Evolutionary conservation across 2,888 invertebrate species (phyloP), one percentile per base, ranked within the genome.

Genomic region (Falcaria lacertinaria): DNA sequence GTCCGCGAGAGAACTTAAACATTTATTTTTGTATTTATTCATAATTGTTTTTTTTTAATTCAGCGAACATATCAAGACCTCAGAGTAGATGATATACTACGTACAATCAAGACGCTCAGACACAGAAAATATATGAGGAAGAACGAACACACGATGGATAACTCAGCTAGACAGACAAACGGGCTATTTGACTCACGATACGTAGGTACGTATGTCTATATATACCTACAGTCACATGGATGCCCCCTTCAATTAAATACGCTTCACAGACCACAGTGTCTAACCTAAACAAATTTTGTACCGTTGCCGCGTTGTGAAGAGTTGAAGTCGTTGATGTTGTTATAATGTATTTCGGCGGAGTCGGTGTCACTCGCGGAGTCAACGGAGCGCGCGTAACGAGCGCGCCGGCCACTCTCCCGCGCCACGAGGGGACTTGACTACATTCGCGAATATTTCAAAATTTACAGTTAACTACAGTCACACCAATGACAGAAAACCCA

Each of bases 331-430:
- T 68, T 74, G 72, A 78, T 68, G 69, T 68, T 65, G 75, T 77
- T 78, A 79, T 75, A 78, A 77, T 79, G 76, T 60, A 74, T 74
- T 80, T 75, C 75, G 72, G 70, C 72, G 72, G 63, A 66, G 72
- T 64, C 68, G 79, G 76, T 74, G 80, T 81, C 86, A 80, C 88
- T 87, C 80, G 78, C 67, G 78, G 51, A 73, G 54, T 58, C 86
- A 80, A 72, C 74, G 78, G 72, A 68, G 84, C 88, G 85, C 50
- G 58, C 72, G 69, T 88, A 88, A 88, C 85, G 87, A 88, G 80
- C 81, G 22, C 57, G 47, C 50, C 55, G 48, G 53, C 48, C 36
- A 43, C 39, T 47, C 41, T 44, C 16, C 39, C 33, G 40, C 28
- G 38, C 42, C 34, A 22, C 47, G 33, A 25, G 22, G 37, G 37